Evolutionary conservation across 2,113 vertebrate genomes (phyloP).

Genomic region (Cyrtonyx montezumae): DNA sequence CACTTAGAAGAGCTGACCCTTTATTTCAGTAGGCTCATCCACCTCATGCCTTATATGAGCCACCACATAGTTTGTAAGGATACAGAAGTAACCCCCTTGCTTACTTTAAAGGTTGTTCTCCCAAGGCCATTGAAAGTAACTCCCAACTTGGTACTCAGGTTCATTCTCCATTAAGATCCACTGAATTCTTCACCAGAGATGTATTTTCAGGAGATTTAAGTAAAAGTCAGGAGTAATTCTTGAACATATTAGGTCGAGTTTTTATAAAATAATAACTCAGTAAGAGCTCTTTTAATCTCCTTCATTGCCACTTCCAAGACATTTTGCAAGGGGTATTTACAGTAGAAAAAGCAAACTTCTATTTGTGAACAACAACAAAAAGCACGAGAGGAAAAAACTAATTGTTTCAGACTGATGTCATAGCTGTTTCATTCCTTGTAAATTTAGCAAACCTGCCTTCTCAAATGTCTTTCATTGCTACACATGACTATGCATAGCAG

Average conservation of each 20-base stretch:
- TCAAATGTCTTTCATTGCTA: neutral
- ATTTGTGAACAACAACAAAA: neutral
- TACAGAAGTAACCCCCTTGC: neutral
- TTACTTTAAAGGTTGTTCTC: neutral
- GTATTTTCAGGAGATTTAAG: constrained; percentile 14
- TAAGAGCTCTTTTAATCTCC: constrained; percentile 18
- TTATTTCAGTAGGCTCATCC: neutral
- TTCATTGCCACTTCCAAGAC: neutral
- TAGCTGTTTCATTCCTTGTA: neutral
- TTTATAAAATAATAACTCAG: constrained; percentile 38
- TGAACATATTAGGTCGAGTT: neutral
- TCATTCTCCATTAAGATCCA: neutral
- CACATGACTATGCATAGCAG: neutral
- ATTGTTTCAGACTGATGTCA: neutral
- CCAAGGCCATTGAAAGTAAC: neutral
- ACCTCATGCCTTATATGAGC: neutral
- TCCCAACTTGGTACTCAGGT: neutral
- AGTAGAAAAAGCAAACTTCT: constrained; percentile 19
- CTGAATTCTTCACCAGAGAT: neutral
- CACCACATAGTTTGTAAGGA: neutral
- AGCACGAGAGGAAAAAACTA: neutral
- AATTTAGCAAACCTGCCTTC: neutral
- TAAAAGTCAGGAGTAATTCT: constrained; percentile 5
- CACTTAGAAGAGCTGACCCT: neutral
- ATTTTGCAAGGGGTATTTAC: constrained; percentile 43